Evolutionary conservation across 2,888 invertebrate genomes (phyloP).

Genomic region (Amphimallon solstitiale): DNA sequence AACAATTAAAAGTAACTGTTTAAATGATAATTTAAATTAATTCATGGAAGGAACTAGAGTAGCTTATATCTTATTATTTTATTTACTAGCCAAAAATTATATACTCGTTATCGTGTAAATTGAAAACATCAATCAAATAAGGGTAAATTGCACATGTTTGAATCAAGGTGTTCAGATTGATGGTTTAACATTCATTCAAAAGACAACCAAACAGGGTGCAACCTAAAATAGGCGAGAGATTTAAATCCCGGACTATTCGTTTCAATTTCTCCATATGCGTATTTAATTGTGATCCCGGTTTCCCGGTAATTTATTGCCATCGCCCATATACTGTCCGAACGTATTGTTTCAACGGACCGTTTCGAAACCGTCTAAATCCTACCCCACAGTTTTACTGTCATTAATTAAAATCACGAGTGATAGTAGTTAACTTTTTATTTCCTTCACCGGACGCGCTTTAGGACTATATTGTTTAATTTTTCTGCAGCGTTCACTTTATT

Average conservation of each 20-base stretch:
- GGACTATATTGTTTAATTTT: conserved; percentile 41
- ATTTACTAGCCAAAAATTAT: no score
- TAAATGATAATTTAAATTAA: no score
- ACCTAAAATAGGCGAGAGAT: conserved; percentile 49
- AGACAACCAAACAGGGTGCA: conserved; percentile 52
- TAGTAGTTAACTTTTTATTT: conserved; percentile 59
- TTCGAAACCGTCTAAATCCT: conserved; percentile 33
- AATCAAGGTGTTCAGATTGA: conserved; percentile 50
- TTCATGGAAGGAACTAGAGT: no score
- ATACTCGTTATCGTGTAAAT: no score
- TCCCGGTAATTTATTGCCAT: conserved; percentile 58
- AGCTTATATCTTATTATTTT: no score
- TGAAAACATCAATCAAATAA: no score
- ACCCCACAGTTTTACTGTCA: conserved; percentile 59
- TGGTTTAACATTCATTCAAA: conserved; percentile 48
- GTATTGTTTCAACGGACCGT: conserved; percentile 30
- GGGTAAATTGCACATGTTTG: no score
- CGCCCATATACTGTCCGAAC: conserved; percentile 57
- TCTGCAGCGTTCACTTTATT: conserved; percentile 40
- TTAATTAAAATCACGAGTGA: conserved; percentile 59
- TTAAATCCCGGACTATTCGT: conserved; percentile 52
- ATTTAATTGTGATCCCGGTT: conserved; percentile 60
- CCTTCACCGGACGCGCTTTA: conserved; percentile 44
- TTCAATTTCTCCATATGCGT: conserved; percentile 62
- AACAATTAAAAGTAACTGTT: no score